These are phyloP conservation scores for Heliconius hewitsoni DNA, from an alignment of 1,140 invertebrate genomes.

Conservation along the genomic window DNA sequence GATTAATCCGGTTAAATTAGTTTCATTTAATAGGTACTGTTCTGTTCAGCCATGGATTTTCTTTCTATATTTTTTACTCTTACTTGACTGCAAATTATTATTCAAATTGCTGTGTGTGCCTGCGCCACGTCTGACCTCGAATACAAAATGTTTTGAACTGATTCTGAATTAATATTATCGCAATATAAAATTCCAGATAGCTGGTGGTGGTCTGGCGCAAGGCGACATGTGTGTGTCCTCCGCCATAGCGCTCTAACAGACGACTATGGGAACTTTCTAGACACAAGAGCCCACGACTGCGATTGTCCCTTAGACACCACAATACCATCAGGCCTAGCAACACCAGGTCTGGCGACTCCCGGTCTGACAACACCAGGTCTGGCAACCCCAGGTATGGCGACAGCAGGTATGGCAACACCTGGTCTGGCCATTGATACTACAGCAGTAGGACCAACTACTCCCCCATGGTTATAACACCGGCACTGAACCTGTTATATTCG, in stretches of 20 bases:
- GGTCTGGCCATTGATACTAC: not conserved
- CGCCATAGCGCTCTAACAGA: conserved; percentile 72
- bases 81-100: no score
- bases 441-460: not conserved
- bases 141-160: no score
- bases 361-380: not conserved
- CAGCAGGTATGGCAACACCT: not conserved
- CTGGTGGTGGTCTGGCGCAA: conserved; percentile 52
- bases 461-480: conserved; percentile 7
- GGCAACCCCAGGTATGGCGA: not conserved
- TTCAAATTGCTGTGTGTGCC: no score
- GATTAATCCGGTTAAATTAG: no score
- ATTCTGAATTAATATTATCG: no score
- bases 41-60: no score
- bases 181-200: conserved; percentile 45
- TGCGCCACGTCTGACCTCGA: no score
- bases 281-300: conserved; percentile 64
- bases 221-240: conserved; percentile 69
- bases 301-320: conserved; percentile 58
- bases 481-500: not conserved
- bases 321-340: conserved; percentile 2
- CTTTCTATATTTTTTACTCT: no score
- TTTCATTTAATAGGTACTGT: no score
- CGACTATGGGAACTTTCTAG: conserved; percentile 79
- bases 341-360: not conserved